Base-by-base conservation (phyloP, 2,888 invertebrate genomes). In the Chloroclysta siterata region DNA sequence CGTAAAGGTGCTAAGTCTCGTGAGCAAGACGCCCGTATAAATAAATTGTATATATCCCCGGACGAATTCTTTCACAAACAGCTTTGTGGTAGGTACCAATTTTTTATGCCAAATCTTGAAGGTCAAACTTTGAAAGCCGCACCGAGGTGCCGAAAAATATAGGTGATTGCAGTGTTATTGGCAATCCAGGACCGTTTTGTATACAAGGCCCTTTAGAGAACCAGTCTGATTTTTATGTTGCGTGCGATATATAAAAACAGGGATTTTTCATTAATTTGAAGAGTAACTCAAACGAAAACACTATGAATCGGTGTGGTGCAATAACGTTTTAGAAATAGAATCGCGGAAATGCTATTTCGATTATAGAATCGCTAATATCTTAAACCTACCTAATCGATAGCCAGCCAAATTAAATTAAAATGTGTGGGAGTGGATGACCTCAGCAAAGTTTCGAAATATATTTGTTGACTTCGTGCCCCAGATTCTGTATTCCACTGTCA, bases 201-300 rank as follows among this genome's bases (percentile, higher is more conserved):
- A 6, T 17, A 17, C 46, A 46, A 46, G 17, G 46, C 46, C 17
- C 46, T 46, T 46, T 46, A 17, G 46, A 46, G 10, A 44, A 46
- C 46, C 46, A 17, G 46, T 46, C 17, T 44, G 1, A 15, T 44
- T 15, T 39, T 10, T 11, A 4, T 46, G 17, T 17, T 17, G 46
- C 17, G 10, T 39, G 11, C 10, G n/a, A n/a, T n/a, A n/a, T n/a
- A 46, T 44, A 1, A 44, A 44, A 44, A 44, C 44, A 42, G 22
- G 22, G 1, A 22, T 22, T 22, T 22, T 22, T 22, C 22, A 22
- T 22, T 22, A 1, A 22, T 44, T 44, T 15, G 8, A 15, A 15
- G 15, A 44, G 15, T 7, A 15, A 15, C 15, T 44, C 15, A 6
- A 44, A 44, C 15, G 44, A 14, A 44, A 14, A 3, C 44, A 44